These are phyloP conservation scores for Poeciliopsis prolifica DNA, from an alignment of 2,113 vertebrate species.

Conservation along the genomic window DNA sequence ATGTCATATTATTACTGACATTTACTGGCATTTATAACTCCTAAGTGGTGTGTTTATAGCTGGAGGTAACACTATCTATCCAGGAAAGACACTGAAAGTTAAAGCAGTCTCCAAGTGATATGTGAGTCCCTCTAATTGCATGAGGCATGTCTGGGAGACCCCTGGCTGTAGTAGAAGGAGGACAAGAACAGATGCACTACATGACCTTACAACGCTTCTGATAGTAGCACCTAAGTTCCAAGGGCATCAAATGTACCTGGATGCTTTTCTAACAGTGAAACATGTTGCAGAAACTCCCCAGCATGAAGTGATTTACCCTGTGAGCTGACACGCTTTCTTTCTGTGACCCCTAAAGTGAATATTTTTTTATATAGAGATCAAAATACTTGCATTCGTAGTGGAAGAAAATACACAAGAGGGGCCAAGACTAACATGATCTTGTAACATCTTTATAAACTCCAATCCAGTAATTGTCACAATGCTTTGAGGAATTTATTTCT, in stretches of 20 bases:
- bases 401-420: no score
- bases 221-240: constrained; percentile 40
- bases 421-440: no score
- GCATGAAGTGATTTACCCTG: constrained; percentile 38
- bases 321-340: not conserved
- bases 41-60: constrained; percentile 43
- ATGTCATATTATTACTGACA: not conserved
- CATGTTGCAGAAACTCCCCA: constrained; percentile 43
- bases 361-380: not conserved
- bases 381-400: not conserved
- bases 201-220: constrained; percentile 18
- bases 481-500: no score
- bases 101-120: constrained; percentile 38
- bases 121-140: constrained; percentile 36
- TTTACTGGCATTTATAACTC: not conserved
- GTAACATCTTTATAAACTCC: no score
- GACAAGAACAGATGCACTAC: constrained; percentile 30
- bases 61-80: constrained; percentile 37
- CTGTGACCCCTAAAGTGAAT: not conserved
- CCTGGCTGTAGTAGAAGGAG: constrained; percentile 41
- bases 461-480: no score
- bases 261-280: constrained; percentile 41
- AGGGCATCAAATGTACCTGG: constrained; percentile 52
- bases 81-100: constrained; percentile 28
- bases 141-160: constrained; percentile 62